phyloP scores from a whole-genome alignment of 2,113 vertebrate genomes.

The Eulemur macaco region DNA sequence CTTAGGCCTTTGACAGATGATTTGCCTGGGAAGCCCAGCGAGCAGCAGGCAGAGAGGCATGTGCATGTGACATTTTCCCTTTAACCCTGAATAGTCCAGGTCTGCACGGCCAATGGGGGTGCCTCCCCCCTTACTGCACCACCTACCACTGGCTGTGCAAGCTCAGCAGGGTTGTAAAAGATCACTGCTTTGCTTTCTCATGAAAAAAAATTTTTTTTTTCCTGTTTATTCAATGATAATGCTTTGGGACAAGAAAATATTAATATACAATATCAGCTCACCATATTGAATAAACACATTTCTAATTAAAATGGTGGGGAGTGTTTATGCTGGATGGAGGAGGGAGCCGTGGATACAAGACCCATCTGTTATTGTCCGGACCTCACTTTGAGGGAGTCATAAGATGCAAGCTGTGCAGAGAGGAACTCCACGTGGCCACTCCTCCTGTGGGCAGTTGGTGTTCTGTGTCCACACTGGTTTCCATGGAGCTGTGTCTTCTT shows the following conservation, averaged over 20 bases:
- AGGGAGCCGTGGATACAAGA: conserved; percentile 72
- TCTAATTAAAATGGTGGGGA: conserved; percentile 78
- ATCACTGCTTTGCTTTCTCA: conserved; percentile 66
- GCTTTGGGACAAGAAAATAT: conserved; percentile 69
- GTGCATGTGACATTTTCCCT: not conserved
- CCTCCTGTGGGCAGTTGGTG: conserved; percentile 55
- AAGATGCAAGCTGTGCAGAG: conserved; percentile 68
- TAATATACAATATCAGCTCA: conserved; percentile 66
- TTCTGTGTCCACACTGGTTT: not conserved
- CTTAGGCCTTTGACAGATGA: not conserved
- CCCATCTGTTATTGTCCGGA: conserved; percentile 77
- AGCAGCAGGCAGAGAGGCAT: not conserved
- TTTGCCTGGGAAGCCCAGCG: not conserved
- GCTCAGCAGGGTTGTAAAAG: conserved; percentile 74
- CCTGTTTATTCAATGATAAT: conserved; percentile 72
- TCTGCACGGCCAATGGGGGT: not conserved
- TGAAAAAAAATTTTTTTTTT: conserved; percentile 49
- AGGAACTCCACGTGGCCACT: conserved; percentile 60
- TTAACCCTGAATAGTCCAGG: conserved; percentile 15
- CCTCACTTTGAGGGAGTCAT: conserved; percentile 73
- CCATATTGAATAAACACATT: conserved; percentile 72
- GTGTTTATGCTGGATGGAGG: conserved; percentile 74
- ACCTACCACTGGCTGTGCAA: conserved; percentile 36
- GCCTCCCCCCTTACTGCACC: not conserved
- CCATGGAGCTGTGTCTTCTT: not conserved